Base-by-base conservation (phyloP, 2,888 invertebrate genomes). In the Sussaba pulchella region DNA sequence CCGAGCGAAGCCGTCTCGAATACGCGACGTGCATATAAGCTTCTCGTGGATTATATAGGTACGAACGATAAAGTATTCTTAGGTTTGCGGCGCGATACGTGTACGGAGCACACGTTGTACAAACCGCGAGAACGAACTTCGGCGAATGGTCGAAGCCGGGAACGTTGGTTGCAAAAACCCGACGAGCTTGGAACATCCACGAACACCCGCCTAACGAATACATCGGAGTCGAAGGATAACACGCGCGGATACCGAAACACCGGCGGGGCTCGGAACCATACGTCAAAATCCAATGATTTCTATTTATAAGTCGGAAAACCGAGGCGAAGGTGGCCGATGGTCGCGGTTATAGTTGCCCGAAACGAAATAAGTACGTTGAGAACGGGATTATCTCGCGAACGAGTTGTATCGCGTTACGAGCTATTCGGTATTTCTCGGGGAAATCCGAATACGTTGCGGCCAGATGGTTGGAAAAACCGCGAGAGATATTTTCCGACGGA, bases 201-300 rank as follows among this genome's bases (percentile, higher is more conserved):
- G 1, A 19, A 1, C 19, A 19, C 31, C 67, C n/a, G 2, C 31
- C 31, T 31, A 31, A 31, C 31, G 31, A 26, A 36, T n/a, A 26
- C 39, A 36, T 67, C 54, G 26, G n/a, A 21, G 36, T 52, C 64
- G 57, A 73, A 75, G 54, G 82, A 79, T n/a, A n/a, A n/a, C n/a
- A 83, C 85, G 82, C 83, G 74, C 82, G 85, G 88, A 88, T 88
- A 86, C 87, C 87, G 77, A 81, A 82, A 77, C 82, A 86, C 57
- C 36, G 8, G 6, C 50, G 45, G 45, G 85, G 83, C 84, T 14
- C 54, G 66, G 21, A n/a, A 82, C 86, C 86, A 86, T 87, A 88
- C 88, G 84, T 89, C 90, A 90, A 90, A 90, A 90, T 90, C 89
- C 90, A 90, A 90, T 88, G 86, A 83, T 84, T 85, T 82, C 90